phyloP scores from a whole-genome alignment of 2,113 vertebrate species.

The Megaceryle maxima region DNA sequence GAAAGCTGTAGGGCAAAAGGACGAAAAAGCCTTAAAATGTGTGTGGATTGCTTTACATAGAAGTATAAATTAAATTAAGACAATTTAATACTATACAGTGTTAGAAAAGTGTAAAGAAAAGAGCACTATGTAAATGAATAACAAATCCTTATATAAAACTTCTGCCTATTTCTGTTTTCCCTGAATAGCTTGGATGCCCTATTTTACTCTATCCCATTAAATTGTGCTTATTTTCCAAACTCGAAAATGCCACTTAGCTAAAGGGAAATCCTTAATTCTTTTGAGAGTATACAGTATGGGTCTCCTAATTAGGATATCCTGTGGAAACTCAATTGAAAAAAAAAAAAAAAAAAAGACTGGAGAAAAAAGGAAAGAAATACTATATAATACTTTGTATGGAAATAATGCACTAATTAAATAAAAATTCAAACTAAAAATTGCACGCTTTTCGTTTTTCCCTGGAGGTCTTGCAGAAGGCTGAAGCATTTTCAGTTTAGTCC shows the following conservation, averaged over 20 bases:
- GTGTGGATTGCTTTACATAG: neutral
- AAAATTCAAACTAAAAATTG: constrained; percentile 7
- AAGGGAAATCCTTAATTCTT: constrained; percentile 31
- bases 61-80: constrained; percentile 8
- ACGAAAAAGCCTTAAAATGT: neutral
- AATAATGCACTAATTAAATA: constrained; percentile 24
- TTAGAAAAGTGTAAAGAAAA: neutral
- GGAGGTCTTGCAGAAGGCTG: neutral
- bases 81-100: neutral
- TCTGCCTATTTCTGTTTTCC: neutral
- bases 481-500: neutral
- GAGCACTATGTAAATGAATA: neutral
- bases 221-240: neutral
- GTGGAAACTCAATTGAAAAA: neutral
- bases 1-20: neutral
- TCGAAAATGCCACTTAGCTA: neutral
- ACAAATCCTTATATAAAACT: neutral
- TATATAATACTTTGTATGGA: neutral
- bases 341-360: neutral
- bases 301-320: constrained; percentile 12
- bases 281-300: neutral
- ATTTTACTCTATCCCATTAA: neutral
- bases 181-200: neutral
- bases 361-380: neutral
- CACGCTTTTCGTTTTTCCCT: neutral